Conservation (phyloP, 2,797 vertebrate genomes). For the Prionace glauca region DNA sequence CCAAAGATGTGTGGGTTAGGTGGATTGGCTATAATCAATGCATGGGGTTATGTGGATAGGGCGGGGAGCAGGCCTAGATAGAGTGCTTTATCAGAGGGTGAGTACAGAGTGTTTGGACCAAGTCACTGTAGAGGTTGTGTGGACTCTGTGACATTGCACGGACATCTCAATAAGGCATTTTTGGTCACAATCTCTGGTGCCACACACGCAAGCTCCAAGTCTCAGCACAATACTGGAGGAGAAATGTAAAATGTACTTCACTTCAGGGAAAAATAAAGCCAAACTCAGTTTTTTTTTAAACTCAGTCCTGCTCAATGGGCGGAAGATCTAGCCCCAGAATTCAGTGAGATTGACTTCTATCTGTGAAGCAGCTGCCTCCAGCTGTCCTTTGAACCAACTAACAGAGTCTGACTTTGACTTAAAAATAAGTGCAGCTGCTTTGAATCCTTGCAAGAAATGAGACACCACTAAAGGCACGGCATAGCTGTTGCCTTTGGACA, state of each 20-base stretch:
- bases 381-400: neutral
- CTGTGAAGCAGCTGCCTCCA: neutral
- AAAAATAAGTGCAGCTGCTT: neutral
- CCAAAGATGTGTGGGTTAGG: no score
- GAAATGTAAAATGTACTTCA: neutral
- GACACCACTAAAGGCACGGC: neutral
- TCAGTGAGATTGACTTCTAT: neutral
- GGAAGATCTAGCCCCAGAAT: neutral
- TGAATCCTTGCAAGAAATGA: neutral
- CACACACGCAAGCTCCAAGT: neutral
- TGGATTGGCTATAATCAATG: no score
- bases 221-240: neutral
- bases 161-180: no score
- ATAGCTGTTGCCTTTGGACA: neutral
- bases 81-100: no score
- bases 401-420: neutral
- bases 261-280: neutral
- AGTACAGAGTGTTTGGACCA: no score
- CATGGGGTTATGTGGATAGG: no score
- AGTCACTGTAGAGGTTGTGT: no score
- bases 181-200: neutral
- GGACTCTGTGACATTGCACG: no score
- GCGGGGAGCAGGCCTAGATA: no score
- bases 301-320: neutral
- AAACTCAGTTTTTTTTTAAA: neutral